Percentiles rank a stretch among this genome's conserved stretches.
Evolutionary conservation across 2,797 vertebrate genomes (phyloP).

Genomic region (Cyclopterus lumpus): DNA sequence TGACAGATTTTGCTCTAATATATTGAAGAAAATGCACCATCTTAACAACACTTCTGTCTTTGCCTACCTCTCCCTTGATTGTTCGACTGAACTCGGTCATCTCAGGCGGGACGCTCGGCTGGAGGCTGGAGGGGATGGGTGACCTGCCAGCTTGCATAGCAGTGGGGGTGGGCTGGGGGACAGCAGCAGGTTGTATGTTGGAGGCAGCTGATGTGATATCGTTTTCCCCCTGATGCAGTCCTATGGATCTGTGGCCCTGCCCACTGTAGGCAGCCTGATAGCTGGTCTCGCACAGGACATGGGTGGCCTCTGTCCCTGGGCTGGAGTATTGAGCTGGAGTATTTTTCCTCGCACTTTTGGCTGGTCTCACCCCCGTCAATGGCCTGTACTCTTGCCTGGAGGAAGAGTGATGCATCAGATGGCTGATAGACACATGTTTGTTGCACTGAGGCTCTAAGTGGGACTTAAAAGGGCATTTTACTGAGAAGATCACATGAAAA

Average conservation of each 20-base stretch:
- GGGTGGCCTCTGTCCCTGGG: constrained; percentile 75
- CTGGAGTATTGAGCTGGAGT: constrained; percentile 79
- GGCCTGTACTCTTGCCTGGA: constrained; percentile 90
- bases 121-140: constrained; percentile 41
- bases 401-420: constrained; percentile 23
- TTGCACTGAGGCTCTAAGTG: neutral
- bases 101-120: constrained; percentile 62
- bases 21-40: neutral
- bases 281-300: constrained; percentile 85
- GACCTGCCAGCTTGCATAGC: constrained; percentile 34
- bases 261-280: constrained; percentile 90
- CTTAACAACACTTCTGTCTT: neutral
- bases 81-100: constrained; percentile 50
- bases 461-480: neutral
- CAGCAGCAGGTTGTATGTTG: constrained; percentile 48
- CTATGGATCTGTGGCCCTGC: constrained; percentile 73
- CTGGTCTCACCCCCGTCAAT: constrained; percentile 89
- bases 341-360: constrained; percentile 85
- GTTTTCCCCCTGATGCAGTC: constrained; percentile 58
- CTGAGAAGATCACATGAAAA: neutral
- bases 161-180: constrained; percentile 37
- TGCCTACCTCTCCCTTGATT: constrained; percentile 73
- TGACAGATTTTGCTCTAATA: neutral
- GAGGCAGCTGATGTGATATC: constrained; percentile 43
- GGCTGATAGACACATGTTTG: constrained; percentile 5